Percentiles rank a stretch among this genome's conserved stretches.
Conservation (phyloP, 2,797 vertebrate genomes). For the Hydrophis major region DNA sequence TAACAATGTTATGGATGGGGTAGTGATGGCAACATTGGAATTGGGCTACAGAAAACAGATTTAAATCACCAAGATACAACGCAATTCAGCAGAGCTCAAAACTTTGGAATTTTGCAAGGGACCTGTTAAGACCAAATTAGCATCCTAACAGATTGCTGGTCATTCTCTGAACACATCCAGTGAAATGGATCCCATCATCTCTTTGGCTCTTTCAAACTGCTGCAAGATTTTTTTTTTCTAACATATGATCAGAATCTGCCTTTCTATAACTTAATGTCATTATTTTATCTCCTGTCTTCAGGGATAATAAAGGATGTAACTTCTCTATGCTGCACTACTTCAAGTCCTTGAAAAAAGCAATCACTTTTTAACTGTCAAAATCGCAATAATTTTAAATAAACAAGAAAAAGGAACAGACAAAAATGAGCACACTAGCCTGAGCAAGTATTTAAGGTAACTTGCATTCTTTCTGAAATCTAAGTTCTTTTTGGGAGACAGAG, state of each 20-base stretch:
- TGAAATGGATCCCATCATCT: neutral
- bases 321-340: neutral
- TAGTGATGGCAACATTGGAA: neutral
- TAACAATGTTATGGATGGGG: neutral
- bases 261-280: neutral
- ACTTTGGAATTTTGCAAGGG: neutral
- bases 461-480: slow-evolving; percentile 33
- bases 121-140: neutral
- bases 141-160: neutral
- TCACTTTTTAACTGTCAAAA: neutral
- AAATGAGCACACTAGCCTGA: neutral
- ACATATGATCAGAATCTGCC: neutral
- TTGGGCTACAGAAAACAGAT: neutral
- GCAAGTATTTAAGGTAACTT: slow-evolving; percentile 19
- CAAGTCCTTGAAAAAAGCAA: neutral
- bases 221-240: neutral
- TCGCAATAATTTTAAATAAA: neutral
- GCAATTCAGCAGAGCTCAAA: neutral
- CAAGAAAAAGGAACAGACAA: neutral
- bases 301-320: neutral
- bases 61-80: neutral
- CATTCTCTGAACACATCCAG: neutral
- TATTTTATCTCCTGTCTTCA: neutral
- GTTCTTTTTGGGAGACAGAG: slow-evolving; percentile 37
- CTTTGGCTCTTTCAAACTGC: neutral